Conservation (phyloP, 2,797 vertebrate species). For the Chelidonichthys spinosus region DNA sequence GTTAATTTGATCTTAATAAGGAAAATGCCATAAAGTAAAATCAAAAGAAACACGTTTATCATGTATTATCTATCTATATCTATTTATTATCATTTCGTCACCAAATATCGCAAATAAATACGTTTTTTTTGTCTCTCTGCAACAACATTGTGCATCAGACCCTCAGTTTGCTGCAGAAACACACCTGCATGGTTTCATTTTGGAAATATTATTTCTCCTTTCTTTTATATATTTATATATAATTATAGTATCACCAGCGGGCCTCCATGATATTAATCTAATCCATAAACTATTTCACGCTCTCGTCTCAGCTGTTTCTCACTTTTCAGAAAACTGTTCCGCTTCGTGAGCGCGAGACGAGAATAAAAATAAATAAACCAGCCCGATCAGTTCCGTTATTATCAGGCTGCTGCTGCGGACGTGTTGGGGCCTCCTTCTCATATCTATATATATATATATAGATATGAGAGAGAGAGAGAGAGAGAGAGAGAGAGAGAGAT, state of each 20-base stretch:
- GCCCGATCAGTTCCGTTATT: no score
- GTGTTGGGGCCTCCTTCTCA: no score
- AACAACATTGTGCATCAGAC: neutral
- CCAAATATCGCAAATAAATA: neutral
- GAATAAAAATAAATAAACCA: neutral
- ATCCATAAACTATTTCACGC: neutral
- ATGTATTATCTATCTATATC: no score
- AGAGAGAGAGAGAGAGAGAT: conserved; percentile 17
- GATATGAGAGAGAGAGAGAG: no score
- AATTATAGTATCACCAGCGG: neutral
- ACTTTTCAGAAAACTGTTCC: neutral
- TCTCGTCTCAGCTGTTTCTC: neutral
- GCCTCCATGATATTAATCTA: neutral
- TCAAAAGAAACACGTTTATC: no score
- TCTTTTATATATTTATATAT: no score
- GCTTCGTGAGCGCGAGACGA: no score
- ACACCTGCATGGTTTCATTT: neutral
- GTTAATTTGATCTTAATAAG: neutral
- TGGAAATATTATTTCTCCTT: neutral
- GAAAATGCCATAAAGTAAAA: neutral
- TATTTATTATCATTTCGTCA: neutral
- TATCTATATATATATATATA: no score
- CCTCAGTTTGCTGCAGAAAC: conserved; percentile 9
- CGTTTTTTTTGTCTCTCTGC: neutral
- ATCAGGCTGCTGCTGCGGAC: neutral